Percentiles rank a stretch among this genome's conserved stretches.
These are phyloP conservation scores for Aphidius colemani DNA, from an alignment of 2,888 invertebrate species.

Conservation along the genomic window DNA sequence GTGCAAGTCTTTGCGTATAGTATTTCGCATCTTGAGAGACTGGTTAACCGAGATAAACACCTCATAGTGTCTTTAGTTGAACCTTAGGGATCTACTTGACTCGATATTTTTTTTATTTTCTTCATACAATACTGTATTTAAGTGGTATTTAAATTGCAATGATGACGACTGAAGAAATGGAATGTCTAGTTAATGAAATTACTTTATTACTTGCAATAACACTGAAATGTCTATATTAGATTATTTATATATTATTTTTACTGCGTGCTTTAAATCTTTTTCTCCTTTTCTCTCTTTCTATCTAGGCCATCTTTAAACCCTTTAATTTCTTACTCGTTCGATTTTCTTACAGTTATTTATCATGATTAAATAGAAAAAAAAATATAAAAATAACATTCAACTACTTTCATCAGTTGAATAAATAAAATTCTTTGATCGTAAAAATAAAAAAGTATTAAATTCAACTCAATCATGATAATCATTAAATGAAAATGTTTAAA, in stretches of 20 bases:
- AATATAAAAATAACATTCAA: too few relatives aligned
- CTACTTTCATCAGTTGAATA: background rate
- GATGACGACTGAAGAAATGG: background rate
- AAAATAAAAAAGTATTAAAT: too few relatives aligned
- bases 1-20: background rate
- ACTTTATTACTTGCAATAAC: background rate
- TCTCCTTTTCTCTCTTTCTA: background rate
- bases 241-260: background rate
- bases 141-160: background rate
- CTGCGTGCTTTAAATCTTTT: background rate
- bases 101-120: background rate
- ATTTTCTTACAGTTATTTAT: too few relatives aligned
- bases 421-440: too few relatives aligned
- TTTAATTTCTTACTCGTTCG: too few relatives aligned
- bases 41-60: slow-evolving; percentile 34
- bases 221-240: background rate
- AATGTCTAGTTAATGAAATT: background rate
- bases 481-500: too few relatives aligned
- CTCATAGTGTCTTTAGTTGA: slow-evolving; percentile 26
- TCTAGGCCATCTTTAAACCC: too few relatives aligned
- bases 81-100: slow-evolving; percentile 22
- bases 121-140: background rate
- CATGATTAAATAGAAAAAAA: too few relatives aligned
- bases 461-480: too few relatives aligned
- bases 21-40: slow-evolving; percentile 13